Evolutionary conservation across 1,140 invertebrate species (phyloP), one percentile per base, ranked within the genome.

Genomic region (Zeugodacus cucurbitae): DNA sequence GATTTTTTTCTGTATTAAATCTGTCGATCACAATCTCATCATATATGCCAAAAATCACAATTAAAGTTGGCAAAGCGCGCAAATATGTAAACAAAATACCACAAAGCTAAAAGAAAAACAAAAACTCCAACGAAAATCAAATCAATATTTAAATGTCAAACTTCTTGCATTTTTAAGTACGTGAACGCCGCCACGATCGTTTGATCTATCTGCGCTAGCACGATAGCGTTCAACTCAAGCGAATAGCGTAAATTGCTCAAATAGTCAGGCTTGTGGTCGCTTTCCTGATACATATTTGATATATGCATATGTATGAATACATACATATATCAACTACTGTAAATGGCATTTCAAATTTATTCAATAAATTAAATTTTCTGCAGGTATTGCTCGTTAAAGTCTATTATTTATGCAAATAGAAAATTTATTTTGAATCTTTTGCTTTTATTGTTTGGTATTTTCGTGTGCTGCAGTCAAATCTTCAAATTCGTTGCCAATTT

Each of bases 81-180:
- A 48, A 48, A 48, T 48, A 11, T 11, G 14, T 48, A 2, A 48
- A 11, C 11, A 48, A 48, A 48, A 48, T 48, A 48, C 44, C 44
- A 14, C 11, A 48, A 48, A 78, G 5, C 22, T 14, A 44, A 1
- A 17, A 22, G 14, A 48, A 70, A 37, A 41, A 70, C 67, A 20
- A 78, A 20, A 5, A 78, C 11, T 67, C 58, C 7, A 29, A 8
- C 17, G 41, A 78, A 44, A 78, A 78, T 48, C 7, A 78, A 74
- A 44, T 78, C 74, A 48, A 78, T 78, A 78, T 78, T n/a, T 78
- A 78, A 78, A 78, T 78, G 74, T 78, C 74, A 78, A 78, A 44
- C 41, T 70, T 70, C 67, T 78, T 78, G 74, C 74, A 78, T 78
- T 78, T 78, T 78, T 78, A 78, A 78, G n/a, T 78, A 34, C 74